Evolutionary conservation across 2,113 vertebrate species (phyloP).

Genomic region (Nansenia antarctica): DNA sequence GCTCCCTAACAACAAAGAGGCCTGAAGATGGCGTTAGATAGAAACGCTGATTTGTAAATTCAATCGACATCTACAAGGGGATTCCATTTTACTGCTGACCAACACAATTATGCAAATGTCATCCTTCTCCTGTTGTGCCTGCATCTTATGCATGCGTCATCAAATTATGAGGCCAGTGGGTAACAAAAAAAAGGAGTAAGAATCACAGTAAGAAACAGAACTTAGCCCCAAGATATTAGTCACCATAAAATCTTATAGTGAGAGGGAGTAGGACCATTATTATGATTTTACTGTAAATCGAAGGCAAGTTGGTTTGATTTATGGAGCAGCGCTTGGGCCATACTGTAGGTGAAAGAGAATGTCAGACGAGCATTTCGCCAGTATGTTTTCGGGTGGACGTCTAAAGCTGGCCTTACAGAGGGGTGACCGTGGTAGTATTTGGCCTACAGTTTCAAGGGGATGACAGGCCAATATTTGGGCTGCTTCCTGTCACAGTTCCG

Average conservation of each 20-base stretch:
- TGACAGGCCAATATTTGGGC: slow-evolving; percentile 96
- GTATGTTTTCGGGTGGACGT: not conserved
- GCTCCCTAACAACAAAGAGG: not conserved
- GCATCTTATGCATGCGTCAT: not conserved
- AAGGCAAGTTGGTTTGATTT: no score
- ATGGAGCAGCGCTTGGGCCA: no score
- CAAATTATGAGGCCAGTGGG: not conserved
- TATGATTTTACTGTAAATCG: no score
- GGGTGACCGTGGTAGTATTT: not conserved
- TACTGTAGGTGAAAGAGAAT: not conserved
- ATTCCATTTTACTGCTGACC: not conserved
- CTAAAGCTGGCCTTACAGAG: not conserved
- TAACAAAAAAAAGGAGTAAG: not conserved
- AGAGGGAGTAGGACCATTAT: no score
- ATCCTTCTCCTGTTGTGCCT: not conserved
- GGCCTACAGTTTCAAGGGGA: slow-evolving; percentile 86
- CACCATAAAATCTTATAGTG: not conserved
- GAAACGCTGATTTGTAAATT: not conserved
- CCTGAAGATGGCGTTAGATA: not conserved
- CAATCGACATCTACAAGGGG: not conserved
- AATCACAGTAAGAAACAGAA: not conserved
- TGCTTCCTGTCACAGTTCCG: slow-evolving; percentile 88
- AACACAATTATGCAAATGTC: not conserved
- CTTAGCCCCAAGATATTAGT: not conserved
- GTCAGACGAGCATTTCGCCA: not conserved